Evolutionary conservation across 1,140 invertebrate genomes (phyloP).

Genomic region (Tribolium madens): DNA sequence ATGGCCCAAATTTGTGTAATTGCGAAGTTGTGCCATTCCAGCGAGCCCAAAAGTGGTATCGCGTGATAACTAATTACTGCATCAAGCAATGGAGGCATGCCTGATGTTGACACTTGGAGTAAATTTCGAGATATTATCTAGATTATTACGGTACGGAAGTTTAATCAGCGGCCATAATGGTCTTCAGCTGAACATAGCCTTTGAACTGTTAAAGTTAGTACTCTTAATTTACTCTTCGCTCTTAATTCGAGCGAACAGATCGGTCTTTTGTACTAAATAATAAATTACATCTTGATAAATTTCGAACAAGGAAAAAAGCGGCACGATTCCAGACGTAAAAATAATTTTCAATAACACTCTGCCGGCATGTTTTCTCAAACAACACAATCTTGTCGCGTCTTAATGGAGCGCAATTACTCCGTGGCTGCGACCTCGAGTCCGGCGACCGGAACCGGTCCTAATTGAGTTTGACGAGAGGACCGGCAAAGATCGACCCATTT

Average conservation of each 20-base stretch:
- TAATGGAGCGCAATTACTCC: slow-evolving; percentile 60
- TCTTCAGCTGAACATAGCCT: slow-evolving; percentile 3
- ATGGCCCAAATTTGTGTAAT: too few species aligned
- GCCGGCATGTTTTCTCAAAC: slow-evolving; percentile 59
- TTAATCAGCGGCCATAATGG: slow-evolving; percentile 28
- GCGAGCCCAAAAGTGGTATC: too few species aligned
- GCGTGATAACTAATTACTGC: slow-evolving; percentile 15
- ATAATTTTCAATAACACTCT: slow-evolving; percentile 36
- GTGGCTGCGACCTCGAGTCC: slow-evolving; percentile 50
- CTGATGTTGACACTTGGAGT: slow-evolving; percentile 29
- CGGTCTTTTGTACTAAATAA: slow-evolving; percentile 3
- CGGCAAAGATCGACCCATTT: slow-evolving; percentile 54
- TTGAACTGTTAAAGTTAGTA: slow-evolving; percentile 1
- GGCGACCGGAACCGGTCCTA: slow-evolving; percentile 60
- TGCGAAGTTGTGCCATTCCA: too few species aligned
- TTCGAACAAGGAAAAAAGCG: neutral
- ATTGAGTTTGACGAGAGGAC: slow-evolving; percentile 59
- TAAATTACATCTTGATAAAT: slow-evolving; percentile 13
- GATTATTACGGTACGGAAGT: slow-evolving; percentile 24
- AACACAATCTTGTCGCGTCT: slow-evolving; percentile 62
- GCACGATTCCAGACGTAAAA: slow-evolving; percentile 28
- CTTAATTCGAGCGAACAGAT: neutral
- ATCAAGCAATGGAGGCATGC: neutral
- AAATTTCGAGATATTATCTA: slow-evolving; percentile 30
- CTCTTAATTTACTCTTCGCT: too few species aligned